Evolutionary conservation across 2,888 invertebrate species (phyloP).

Genomic region (Zootermopsis nevadensis): DNA sequence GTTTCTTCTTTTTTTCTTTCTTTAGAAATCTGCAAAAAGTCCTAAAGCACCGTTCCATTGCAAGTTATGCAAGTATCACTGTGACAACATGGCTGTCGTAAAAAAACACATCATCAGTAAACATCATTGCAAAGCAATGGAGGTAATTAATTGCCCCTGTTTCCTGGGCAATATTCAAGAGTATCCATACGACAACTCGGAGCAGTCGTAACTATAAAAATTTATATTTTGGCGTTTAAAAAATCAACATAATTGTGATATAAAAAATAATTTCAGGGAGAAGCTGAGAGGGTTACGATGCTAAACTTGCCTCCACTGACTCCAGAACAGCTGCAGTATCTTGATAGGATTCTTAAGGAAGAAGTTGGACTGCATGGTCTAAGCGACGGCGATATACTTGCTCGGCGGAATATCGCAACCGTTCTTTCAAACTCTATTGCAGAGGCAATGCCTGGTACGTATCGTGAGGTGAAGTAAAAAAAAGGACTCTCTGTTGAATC

Average conservation of each 20-base stretch:
- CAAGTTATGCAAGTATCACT: slow-evolving; percentile 48
- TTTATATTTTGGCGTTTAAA: too few species aligned
- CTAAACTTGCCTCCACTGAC: slow-evolving; percentile 15
- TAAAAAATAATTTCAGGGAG: slow-evolving; percentile 22
- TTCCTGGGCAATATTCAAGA: too few species aligned
- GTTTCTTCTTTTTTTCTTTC: not conserved
- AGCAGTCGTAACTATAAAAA: too few species aligned
- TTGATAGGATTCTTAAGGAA: not conserved
- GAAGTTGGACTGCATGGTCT: slow-evolving; percentile 3
- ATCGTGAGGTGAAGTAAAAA: too few species aligned
- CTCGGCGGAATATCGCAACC: not conserved
- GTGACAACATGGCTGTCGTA: slow-evolving; percentile 43
- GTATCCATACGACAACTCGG: too few species aligned
- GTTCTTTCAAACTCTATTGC: not conserved
- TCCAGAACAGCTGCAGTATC: slow-evolving; percentile 2
- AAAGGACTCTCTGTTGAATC: too few species aligned
- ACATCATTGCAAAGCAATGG: slow-evolving; percentile 28
- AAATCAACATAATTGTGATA: not conserved
- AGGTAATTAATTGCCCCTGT: not conserved
- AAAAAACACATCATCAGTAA: slow-evolving; percentile 40
- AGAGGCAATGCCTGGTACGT: not conserved
- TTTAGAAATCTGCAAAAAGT: slow-evolving; percentile 37
- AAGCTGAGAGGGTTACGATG: slow-evolving; percentile 6
- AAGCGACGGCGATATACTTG: not conserved
- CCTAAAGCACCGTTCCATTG: slow-evolving; percentile 44